Conservation (phyloP, 2,888 invertebrate species). For the Cataglyphis rosenhaueri region DNA sequence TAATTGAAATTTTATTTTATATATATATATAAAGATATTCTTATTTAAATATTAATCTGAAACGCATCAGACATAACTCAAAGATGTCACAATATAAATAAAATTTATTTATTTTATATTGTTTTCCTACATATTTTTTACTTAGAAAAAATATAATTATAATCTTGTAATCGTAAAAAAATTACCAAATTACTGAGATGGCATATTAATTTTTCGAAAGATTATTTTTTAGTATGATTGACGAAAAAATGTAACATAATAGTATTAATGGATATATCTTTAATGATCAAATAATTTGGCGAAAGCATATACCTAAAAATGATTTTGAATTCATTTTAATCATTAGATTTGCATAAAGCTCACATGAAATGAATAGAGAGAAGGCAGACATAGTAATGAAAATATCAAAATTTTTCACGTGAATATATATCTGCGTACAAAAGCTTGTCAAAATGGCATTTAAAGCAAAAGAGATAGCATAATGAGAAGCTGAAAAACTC, state of each 20-base stretch:
- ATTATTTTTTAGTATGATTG: neutral
- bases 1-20: neutral
- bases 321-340: neutral
- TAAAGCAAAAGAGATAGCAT: neutral
- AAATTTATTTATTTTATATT: neutral
- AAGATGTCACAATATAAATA: neutral
- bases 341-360: neutral
- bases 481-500: constrained; percentile 5
- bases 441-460: neutral
- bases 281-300: constrained; percentile 3
- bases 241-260: neutral
- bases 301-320: neutral
- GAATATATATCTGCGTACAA: neutral
- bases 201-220: neutral
- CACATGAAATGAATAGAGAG: neutral
- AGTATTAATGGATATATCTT: neutral
- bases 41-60: constrained; percentile 20
- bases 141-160: neutral
- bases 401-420: neutral
- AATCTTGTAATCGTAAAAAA: neutral
- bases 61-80: neutral
- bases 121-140: neutral
- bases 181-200: constrained; percentile 2
- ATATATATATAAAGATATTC: neutral
- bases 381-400: neutral